A percentile compares a stretch with the other conserved stretches of the same genome.
These are phyloP conservation scores for Gambelia wislizenii DNA, from an alignment of 2,797 vertebrate species.

Conservation along the genomic window DNA sequence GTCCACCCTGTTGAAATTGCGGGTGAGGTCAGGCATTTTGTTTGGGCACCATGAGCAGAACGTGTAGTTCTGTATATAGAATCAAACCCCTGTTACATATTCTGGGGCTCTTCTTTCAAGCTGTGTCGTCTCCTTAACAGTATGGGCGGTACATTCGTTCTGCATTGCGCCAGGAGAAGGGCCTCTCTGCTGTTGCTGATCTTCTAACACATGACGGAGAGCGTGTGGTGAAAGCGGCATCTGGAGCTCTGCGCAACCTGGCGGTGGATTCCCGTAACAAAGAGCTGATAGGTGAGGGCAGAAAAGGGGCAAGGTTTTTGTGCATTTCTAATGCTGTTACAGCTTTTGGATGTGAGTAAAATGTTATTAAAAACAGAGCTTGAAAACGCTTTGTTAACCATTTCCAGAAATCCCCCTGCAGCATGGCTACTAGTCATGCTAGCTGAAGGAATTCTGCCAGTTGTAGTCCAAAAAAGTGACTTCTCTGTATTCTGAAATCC, in stretches of 20 bases:
- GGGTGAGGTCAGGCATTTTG: background rate
- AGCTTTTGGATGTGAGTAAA: background rate
- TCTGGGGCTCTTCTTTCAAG: background rate
- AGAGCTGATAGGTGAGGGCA: slow-evolving; percentile 89
- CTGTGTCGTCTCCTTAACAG: slow-evolving; percentile 72
- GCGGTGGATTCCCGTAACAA: slow-evolving; percentile 92
- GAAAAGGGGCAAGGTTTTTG: fast-evolving
- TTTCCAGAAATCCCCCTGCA: background rate
- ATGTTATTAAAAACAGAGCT: background rate
- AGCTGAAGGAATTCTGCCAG: background rate
- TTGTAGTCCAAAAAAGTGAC: background rate
- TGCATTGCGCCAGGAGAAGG: slow-evolving; percentile 91
- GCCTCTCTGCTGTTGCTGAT: slow-evolving; percentile 90
- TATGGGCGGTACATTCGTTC: slow-evolving; percentile 92
- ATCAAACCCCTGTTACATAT: background rate
- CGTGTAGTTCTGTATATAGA: too few relatives aligned
- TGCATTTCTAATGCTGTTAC: too few relatives aligned
- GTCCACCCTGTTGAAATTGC: background rate
- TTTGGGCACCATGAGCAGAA: background rate
- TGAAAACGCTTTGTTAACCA: background rate
- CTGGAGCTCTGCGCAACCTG: slow-evolving; percentile 93
- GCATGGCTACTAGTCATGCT: background rate
- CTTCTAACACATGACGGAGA: slow-evolving; percentile 88
- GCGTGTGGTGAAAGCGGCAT: slow-evolving; percentile 93
- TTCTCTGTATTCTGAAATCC: background rate